Base-by-base conservation (phyloP, 2,888 invertebrate species). In the Chironomus tentans region DNA sequence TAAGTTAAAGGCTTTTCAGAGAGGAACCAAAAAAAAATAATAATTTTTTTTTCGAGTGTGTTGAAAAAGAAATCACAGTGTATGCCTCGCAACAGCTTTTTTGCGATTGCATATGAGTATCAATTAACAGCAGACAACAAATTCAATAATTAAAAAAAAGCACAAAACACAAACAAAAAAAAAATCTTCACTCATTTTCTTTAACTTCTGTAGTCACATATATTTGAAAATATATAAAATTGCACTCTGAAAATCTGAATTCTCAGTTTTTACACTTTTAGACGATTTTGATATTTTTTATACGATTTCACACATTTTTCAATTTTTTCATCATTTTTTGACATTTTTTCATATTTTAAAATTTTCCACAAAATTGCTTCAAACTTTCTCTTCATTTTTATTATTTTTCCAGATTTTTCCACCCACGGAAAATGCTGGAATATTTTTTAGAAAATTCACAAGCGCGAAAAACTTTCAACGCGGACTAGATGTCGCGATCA, bases 221-320 rank as follows among this genome's bases (percentile, higher is more conserved):
- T 65, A 24, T 65, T 6, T 65, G 62, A 72, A 72, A 50, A 72
- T 62, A 71, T 62, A 72, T 7, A 71, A 56, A 61, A 62, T 72
- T 72, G 72, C 72, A 72, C 72, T 72, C 72, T 61, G 61, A 62
- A 72, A 72, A 72, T 70, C 70, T 47, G 47, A 70, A 48, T 62
- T 72, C 72, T 72, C 72, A 72, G 24, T 62, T 61, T 72, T 62
- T 72, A 13, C 61, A 62, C 38, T 72, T 72, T 72, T 72, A 21
- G 65, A 65, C 65, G 22, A 65, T 65, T 65, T 28, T 13, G 13
- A 65, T 21, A 24, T 24, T 65, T 65, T 65, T 24, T 24, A 38
- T 47, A 70, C 70, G 46, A 70, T 70, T 38, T 70, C 21, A 18
- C 1, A 21, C 13, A 24, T 21, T 65, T 65, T 65, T n/a, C 18